These are phyloP conservation scores for Adela reaumurella DNA, from an alignment of 2,888 invertebrate genomes.

Conservation along the genomic window DNA sequence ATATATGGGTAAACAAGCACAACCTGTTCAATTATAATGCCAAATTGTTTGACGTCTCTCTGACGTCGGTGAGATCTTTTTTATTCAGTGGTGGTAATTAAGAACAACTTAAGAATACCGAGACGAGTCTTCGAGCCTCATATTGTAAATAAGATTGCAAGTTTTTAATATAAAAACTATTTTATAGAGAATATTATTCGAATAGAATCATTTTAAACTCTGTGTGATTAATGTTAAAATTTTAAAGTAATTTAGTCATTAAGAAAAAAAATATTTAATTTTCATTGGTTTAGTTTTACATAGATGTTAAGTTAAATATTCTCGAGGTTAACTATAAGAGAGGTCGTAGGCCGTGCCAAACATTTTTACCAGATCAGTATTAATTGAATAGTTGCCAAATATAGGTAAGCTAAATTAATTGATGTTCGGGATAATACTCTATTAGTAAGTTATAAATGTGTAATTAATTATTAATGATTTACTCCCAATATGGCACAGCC, in stretches of 20 bases:
- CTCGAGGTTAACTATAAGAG: conserved; percentile 37
- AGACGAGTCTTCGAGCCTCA: not conserved
- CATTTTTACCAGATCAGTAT: conserved; percentile 58
- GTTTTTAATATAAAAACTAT: not conserved
- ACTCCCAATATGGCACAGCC: too few relatives aligned
- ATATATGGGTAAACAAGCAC: too few relatives aligned
- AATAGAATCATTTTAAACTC: conserved; percentile 48
- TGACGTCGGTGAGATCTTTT: too few relatives aligned
- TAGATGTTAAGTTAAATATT: conserved; percentile 20
- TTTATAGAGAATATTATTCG: conserved; percentile 12
- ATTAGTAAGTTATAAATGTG: too few relatives aligned
- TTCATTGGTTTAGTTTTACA: not conserved
- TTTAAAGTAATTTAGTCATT: conserved; percentile 6
- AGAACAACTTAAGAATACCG: too few relatives aligned
- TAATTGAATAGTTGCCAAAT: conserved; percentile 50
- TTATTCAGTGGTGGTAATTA: too few relatives aligned
- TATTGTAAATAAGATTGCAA: conserved; percentile 33
- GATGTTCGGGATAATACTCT: not conserved
- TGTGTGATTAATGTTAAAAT: conserved; percentile 45
- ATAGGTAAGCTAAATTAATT: conserved; percentile 27
- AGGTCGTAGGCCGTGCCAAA: conserved; percentile 48
- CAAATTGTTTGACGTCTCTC: too few relatives aligned
- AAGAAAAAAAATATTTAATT: not conserved
- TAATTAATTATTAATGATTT: too few relatives aligned
- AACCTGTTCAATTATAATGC: too few relatives aligned